These are phyloP conservation scores for Mythimna vitellina DNA, from an alignment of 2,888 invertebrate species.

Conservation along the genomic window DNA sequence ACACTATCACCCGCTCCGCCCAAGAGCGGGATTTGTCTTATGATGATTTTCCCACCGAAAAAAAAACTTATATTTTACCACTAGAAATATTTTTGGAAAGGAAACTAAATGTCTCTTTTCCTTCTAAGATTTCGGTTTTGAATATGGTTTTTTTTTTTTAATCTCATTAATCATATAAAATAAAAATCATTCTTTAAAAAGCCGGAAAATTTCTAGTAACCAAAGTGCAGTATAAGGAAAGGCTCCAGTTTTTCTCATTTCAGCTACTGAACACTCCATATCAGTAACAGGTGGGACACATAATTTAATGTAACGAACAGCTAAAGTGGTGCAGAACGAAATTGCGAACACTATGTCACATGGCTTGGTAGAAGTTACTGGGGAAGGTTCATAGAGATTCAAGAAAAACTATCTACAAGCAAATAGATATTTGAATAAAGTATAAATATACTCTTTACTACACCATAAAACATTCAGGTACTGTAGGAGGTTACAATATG, in stretches of 20 bases:
- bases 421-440: neutral
- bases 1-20: too few relatives aligned
- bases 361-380: slow-evolving; percentile 28
- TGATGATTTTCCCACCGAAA: too few relatives aligned
- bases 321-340: slow-evolving; percentile 69
- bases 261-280: slow-evolving; percentile 73
- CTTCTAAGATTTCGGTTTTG: neutral
- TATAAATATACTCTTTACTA: too few relatives aligned
- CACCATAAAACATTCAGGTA: too few relatives aligned
- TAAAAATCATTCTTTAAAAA: neutral
- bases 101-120: neutral
- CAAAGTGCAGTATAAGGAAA: slow-evolving; percentile 38
- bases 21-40: too few relatives aligned
- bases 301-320: slow-evolving; percentile 76
- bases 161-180: neutral
- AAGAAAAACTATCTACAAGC: neutral
- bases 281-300: slow-evolving; percentile 78
- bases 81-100: too few relatives aligned
- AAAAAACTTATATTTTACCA: too few relatives aligned
- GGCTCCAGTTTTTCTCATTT: slow-evolving; percentile 54
- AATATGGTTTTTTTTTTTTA: too few relatives aligned
- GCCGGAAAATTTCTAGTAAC: slow-evolving; percentile 4
- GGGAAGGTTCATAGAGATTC: neutral
- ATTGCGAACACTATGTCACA: slow-evolving; percentile 80
- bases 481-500: too few relatives aligned